phyloP scores from a whole-genome alignment of 2,888 invertebrate genomes.

The Oasisia sp. region DNA sequence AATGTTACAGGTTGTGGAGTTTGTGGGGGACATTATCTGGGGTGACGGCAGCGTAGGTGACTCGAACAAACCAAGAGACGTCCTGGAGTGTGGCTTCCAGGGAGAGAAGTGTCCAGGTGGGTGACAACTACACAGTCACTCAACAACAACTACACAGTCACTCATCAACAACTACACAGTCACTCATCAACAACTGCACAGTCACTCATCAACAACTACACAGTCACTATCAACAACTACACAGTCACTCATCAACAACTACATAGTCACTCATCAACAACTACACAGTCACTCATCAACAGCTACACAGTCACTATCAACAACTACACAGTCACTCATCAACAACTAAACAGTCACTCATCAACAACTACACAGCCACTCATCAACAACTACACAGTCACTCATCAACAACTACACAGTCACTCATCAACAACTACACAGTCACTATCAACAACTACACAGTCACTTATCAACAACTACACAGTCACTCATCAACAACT shows the following conservation, averaged over 20 bases:
- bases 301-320: too few species aligned
- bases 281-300: too few species aligned
- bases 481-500: too few species aligned
- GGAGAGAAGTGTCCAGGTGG: slow-evolving; percentile 46
- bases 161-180: background rate
- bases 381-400: background rate
- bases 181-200: too few species aligned
- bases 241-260: too few species aligned
- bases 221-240: too few species aligned
- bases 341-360: too few species aligned
- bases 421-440: too few species aligned
- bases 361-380: background rate
- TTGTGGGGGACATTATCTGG: slow-evolving; percentile 46
- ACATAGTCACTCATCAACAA: too few species aligned
- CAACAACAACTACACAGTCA: background rate
- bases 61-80: slow-evolving; percentile 48
- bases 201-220: too few species aligned
- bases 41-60: slow-evolving; percentile 47
- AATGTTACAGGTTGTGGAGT: background rate
- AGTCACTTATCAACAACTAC: too few species aligned
- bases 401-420: background rate
- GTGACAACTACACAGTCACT: background rate
- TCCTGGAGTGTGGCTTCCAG: slow-evolving; percentile 52
- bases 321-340: background rate
- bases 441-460: too few species aligned